Evolutionary conservation across 2,888 invertebrate genomes (phyloP), one percentile per base, ranked within the genome.

Genomic region (Eubasilissa splendida): DNA sequence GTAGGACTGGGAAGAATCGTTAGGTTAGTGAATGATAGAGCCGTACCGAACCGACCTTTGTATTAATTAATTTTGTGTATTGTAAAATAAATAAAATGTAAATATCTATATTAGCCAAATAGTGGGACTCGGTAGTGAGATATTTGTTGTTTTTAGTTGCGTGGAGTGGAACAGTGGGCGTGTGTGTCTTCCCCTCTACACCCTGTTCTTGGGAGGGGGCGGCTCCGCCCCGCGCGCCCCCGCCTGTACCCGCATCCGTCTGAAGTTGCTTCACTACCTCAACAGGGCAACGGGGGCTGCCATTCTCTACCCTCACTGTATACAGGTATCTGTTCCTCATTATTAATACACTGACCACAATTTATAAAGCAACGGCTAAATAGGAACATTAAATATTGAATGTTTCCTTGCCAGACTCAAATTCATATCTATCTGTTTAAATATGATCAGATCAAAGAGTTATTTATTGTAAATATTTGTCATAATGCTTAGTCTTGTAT

Each of bases 241-340:
- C 3, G 96, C 96, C 1, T 95, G 95, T 86, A 95, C 96, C 0
- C 92, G 97, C 84, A 94, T 97, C 74, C 93, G 97, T 54, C 91
- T 97, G 81, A 97, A 97, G 88, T 88, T 98, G 56, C 91, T 98
- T 83, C 95, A 96, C 82, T 95, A 96, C 89, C 90, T 98, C 77
- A 93, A 96, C 84, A 94, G 93, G 85, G 93, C 94, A 4, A 93
- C 93, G 0, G 94, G 93, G 63, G 90, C 92, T 11, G 95, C 93
- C 2, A 93, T 95, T 79, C 92, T 94, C 86, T 93, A 95, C 81
- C 96, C 96, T 8, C 94, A 94, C 76, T 95, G 95, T 84, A 95
- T 97, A 80, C 96, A 96, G 91, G 94, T 95, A 86, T 5, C 31
- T n/a, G 22, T n/a, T 22, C 22, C 22, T 22, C 22, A 22, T 22